Evolutionary conservation across 1,140 invertebrate species (phyloP).

Genomic region (Stenopsyche tienmushanensis): DNA sequence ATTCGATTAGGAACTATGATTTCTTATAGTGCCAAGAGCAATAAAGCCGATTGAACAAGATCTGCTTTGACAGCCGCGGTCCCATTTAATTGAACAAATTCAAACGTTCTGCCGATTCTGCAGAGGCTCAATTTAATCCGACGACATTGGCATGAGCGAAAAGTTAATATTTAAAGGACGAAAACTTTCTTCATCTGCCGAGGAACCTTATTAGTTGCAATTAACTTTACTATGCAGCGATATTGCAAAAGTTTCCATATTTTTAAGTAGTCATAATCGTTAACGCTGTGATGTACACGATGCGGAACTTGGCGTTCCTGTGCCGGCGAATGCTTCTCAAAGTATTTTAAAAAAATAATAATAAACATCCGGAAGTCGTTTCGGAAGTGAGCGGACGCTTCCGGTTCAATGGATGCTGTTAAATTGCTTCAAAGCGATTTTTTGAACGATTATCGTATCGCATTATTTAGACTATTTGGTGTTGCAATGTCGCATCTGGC

Average conservation of each 20-base stretch:
- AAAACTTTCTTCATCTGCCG: too few species aligned
- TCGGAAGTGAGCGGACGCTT: not conserved
- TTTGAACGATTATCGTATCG: not conserved
- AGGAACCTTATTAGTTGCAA: too few species aligned
- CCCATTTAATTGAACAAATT: not conserved
- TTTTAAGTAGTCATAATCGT: too few species aligned
- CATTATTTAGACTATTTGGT: not conserved
- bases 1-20: not conserved
- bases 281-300: too few species aligned
- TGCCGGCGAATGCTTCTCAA: not conserved
- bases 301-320: too few species aligned
- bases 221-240: too few species aligned
- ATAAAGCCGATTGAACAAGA: not conserved
- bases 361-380: not conserved
- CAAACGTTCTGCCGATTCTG: not conserved
- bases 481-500: conserved; percentile 19
- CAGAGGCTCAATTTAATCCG: not conserved
- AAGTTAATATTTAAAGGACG: too few species aligned
- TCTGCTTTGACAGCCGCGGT: not conserved
- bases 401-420: not conserved
- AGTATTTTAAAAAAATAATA: not conserved
- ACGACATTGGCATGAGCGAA: not conserved
- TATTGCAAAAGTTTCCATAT: too few species aligned
- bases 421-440: not conserved
- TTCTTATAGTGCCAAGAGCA: not conserved